Conservation (phyloP, 2,113 vertebrate species). For the Nestor notabilis region DNA sequence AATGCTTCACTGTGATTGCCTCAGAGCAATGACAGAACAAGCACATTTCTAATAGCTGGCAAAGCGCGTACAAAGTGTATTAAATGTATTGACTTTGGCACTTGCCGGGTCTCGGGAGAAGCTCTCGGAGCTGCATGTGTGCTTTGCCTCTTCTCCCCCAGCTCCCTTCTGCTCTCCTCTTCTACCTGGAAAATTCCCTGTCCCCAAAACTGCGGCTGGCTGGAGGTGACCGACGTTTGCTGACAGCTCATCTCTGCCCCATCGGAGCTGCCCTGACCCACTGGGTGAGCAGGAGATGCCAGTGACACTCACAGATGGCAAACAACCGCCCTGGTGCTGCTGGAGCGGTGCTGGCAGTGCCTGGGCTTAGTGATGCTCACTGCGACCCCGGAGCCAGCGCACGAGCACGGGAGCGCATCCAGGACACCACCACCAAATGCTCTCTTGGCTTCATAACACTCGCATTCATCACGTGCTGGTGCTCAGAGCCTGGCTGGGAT, state of each 20-base stretch:
- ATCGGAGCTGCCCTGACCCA: fast-evolving
- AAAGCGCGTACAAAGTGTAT: neutral
- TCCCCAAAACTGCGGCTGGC: neutral
- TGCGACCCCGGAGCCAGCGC: neutral
- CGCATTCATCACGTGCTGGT: fast-evolving
- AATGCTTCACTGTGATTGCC: slow-evolving; percentile 42
- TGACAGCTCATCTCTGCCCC: fast-evolving
- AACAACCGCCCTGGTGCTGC: neutral
- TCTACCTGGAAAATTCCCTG: neutral
- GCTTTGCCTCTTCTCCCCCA: fast-evolving
- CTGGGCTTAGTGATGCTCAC: neutral
- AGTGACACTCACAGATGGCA: neutral
- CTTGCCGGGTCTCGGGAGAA: neutral
- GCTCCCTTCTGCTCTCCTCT: neutral
- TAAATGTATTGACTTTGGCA: slow-evolving; percentile 63
- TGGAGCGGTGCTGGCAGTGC: neutral
- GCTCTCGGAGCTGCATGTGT: neutral
- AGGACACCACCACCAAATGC: neutral
- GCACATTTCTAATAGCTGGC: slow-evolving; percentile 64
- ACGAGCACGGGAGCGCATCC: neutral
- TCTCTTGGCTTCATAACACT: neutral
- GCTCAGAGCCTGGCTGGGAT: neutral
- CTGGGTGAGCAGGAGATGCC: neutral
- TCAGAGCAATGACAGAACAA: slow-evolving; percentile 65
- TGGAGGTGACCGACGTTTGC: neutral